phyloP scores from a whole-genome alignment of 2,797 vertebrate species.

The Chiloscyllium punctatum region DNA sequence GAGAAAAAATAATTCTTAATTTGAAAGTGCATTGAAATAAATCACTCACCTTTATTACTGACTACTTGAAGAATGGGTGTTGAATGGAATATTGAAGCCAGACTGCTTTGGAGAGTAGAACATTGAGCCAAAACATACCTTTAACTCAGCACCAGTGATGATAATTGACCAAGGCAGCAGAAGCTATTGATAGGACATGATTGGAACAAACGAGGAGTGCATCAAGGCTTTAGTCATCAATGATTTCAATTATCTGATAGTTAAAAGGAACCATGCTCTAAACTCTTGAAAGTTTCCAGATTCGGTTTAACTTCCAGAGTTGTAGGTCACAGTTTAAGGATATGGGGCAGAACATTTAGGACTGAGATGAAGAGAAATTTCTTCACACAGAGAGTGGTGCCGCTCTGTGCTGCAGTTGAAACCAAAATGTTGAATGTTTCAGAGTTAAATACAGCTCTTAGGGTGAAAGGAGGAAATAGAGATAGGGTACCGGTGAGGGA shows the following conservation, averaged over 20 bases:
- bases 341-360: too few relatives aligned
- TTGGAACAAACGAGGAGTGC: neutral
- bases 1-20: neutral
- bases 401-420: too few relatives aligned
- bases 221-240: neutral
- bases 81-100: neutral
- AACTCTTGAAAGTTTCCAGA: neutral
- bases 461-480: too few relatives aligned
- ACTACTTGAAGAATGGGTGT: neutral
- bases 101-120: neutral
- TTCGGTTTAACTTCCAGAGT: neutral
- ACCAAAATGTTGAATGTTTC: too few relatives aligned
- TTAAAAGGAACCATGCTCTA: neutral
- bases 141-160: neutral
- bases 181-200: neutral
- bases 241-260: neutral
- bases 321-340: neutral
- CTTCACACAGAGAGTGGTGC: too few relatives aligned
- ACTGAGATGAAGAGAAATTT: too few relatives aligned
- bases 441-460: too few relatives aligned
- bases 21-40: neutral
- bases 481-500: too few relatives aligned
- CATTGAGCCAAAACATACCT: neutral
- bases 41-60: neutral
- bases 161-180: neutral